Conservation (phyloP, 92 coral and sea anemone species). For the Bergia puertoricense region DNA sequence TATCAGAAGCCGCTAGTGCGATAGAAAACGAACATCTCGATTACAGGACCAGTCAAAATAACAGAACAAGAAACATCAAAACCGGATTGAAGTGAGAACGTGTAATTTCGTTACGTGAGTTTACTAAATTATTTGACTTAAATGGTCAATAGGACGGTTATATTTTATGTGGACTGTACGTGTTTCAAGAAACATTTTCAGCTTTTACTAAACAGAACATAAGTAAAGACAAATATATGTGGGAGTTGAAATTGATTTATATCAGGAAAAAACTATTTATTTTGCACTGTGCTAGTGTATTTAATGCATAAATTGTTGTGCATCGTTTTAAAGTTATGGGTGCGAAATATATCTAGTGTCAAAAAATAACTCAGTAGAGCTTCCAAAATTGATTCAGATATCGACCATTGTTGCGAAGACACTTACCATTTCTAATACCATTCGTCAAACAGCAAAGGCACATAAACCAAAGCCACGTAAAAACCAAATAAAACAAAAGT, state of each 20-base stretch:
- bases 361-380: background rate
- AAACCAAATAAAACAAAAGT: background rate
- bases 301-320: background rate
- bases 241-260: no score
- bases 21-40: background rate
- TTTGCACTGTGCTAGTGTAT: background rate
- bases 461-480: background rate
- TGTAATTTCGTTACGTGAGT: background rate
- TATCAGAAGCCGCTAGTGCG: background rate
- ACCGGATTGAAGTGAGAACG: background rate
- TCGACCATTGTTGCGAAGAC: background rate
- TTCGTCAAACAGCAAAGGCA: slow-evolving; percentile 3
- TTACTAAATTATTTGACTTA: background rate
- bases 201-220: background rate
- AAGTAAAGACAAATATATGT: no score
- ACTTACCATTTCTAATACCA: slow-evolving; percentile 4
- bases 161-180: background rate
- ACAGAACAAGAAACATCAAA: background rate
- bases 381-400: no score
- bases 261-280: no score
- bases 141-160: no score
- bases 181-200: background rate
- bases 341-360: background rate
- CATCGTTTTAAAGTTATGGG: background rate
- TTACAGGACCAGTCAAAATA: background rate